Conservation (phyloP, 64 coral and sea anemone genomes). For the Astreopora myriophthalma region DNA sequence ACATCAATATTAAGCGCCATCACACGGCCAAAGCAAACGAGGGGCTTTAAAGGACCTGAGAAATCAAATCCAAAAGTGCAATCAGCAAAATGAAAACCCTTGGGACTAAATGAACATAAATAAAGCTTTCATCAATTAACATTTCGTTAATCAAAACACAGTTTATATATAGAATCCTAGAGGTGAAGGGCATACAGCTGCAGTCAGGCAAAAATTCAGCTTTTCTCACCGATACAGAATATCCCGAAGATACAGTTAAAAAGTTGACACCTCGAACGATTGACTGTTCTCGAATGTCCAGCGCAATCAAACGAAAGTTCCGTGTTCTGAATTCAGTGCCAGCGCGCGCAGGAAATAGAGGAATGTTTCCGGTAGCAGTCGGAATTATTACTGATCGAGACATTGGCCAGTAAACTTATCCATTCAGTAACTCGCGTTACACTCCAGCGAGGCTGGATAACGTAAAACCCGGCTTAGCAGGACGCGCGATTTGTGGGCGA, state of each 20-base stretch:
- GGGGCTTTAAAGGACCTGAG: constrained; percentile 29
- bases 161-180: constrained; percentile 84
- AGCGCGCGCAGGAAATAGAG: constrained; percentile 93
- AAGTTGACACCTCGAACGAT: not conserved
- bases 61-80: constrained; percentile 46
- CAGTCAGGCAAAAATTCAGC: not conserved
- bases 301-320: constrained; percentile 71
- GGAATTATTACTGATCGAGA: constrained; percentile 82
- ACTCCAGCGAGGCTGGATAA: not conserved
- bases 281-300: constrained; percentile 34
- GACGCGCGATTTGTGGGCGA: not conserved
- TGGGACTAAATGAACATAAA: constrained; percentile 73
- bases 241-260: not conserved
- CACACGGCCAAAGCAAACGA: constrained; percentile 52
- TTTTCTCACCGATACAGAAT: constrained; percentile 12
- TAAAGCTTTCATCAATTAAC: constrained; percentile 99
- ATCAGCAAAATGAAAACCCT: constrained; percentile 48
- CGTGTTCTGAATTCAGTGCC: constrained; percentile 82
- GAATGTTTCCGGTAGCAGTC: constrained; percentile 88
- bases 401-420: constrained; percentile 91
- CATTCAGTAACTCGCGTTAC: constrained; percentile 43
- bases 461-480: not conserved
- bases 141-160: constrained; percentile 96
- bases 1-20: constrained; percentile 24
- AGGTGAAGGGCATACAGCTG: constrained; percentile 35